Percentiles rank a stretch among this genome's conserved stretches.
Conservation (phyloP, 2,888 invertebrate species). For the Amphimallon solstitiale region DNA sequence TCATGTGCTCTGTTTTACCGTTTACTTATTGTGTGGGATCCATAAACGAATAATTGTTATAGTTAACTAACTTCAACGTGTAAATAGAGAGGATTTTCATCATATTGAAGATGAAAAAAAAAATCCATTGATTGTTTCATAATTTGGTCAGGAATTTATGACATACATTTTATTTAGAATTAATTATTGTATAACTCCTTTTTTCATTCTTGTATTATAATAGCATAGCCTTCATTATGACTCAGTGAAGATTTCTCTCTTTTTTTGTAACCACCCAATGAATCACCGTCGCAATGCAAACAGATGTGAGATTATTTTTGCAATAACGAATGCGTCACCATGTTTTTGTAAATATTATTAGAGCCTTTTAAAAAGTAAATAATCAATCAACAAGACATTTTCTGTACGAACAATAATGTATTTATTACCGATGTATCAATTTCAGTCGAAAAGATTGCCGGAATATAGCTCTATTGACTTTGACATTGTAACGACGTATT, state of each 20-base stretch:
- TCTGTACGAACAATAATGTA: background rate
- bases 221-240: background rate
- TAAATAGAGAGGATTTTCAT: too few relatives aligned
- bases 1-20: too few relatives aligned
- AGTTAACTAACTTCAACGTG: too few relatives aligned
- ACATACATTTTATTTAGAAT: background rate
- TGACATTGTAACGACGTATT: background rate
- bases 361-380: background rate
- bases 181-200: background rate
- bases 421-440: background rate
- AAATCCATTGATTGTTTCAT: too few relatives aligned
- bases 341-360: constrained; percentile 11
- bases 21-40: too few relatives aligned
- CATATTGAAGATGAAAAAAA: too few relatives aligned
- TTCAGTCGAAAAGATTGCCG: background rate
- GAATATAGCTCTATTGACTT: background rate
- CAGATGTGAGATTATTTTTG: constrained; percentile 17
- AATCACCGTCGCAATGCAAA: constrained; percentile 1
- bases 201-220: too few relatives aligned
- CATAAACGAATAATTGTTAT: too few relatives aligned
- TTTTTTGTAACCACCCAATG: constrained; percentile 5
- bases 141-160: background rate
- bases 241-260: constrained; percentile 11
- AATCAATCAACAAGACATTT: background rate
- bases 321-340: background rate